A percentile compares a stretch with the other conserved stretches of the same genome.
Evolutionary conservation across 2,797 vertebrate genomes (phyloP).

Genomic region (Erpetoichthys calabaricus): DNA sequence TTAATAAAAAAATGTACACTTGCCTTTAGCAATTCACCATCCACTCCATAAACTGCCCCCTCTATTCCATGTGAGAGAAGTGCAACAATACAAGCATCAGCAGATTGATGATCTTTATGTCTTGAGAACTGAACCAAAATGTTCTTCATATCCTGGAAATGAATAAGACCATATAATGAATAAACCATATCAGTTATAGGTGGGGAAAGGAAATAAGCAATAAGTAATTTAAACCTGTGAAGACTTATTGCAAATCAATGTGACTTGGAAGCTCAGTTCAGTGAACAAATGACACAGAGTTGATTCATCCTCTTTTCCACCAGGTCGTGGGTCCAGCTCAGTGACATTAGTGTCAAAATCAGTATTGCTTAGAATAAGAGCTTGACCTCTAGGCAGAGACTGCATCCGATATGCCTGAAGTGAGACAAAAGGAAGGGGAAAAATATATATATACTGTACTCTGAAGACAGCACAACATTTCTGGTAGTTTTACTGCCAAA

Average conservation of each 20-base stretch:
- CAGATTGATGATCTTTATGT: conserved; percentile 42
- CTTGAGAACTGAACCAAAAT: conserved; percentile 63
- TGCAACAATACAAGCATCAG: conserved; percentile 75
- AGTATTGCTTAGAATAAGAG: conserved; percentile 82
- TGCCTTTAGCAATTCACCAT: conserved; percentile 78
- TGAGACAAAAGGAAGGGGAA: not conserved
- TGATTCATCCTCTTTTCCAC: conserved; percentile 77
- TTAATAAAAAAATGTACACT: not conserved
- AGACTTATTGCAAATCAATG: conserved; percentile 4
- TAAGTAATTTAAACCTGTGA: not conserved
- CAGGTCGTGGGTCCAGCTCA: conserved; percentile 72
- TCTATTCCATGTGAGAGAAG: conserved; percentile 89
- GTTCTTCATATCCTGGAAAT: conserved; percentile 60
- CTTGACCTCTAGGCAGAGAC: conserved; percentile 70
- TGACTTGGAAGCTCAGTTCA: conserved; percentile 68
- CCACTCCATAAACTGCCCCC: conserved; percentile 77
- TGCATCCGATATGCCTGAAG: conserved; percentile 72
- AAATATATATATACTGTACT: not conserved
- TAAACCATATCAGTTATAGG: not conserved
- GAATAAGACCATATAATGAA: conserved; percentile 2
- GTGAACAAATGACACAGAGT: conserved; percentile 68
- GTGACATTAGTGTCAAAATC: conserved; percentile 53
- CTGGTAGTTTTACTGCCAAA: too few relatives aligned
- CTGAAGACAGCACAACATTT: too few relatives aligned
- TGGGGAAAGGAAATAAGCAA: not conserved